phyloP scores from a whole-genome alignment of 2,888 invertebrate species.

The Caenorhabditis plicata region DNA sequence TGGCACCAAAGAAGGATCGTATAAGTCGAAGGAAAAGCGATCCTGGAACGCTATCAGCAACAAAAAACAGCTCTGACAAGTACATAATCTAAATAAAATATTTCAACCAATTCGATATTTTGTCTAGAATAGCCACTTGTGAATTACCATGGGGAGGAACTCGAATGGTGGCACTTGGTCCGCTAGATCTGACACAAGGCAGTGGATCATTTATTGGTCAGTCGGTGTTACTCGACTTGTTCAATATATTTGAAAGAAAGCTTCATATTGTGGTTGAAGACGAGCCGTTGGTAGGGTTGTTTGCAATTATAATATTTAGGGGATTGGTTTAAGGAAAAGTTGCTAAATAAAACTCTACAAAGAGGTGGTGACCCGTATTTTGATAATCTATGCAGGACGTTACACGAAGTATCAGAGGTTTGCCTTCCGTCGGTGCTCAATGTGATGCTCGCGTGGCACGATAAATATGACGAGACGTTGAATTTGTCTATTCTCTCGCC shows the following conservation, averaged over 20 bases:
- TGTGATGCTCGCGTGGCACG: constrained; percentile 90
- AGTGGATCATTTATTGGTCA: constrained; percentile 86
- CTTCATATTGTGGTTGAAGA: constrained; percentile 92
- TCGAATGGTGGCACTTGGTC: constrained; percentile 49
- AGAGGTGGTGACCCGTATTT: constrained; percentile 92
- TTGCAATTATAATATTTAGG: background rate
- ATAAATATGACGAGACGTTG: constrained; percentile 40
- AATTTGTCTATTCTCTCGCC: constrained; percentile 8
- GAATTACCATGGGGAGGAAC: constrained; percentile 60
- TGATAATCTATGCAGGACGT: constrained; percentile 71
- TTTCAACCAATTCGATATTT: background rate
- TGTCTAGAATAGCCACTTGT: constrained; percentile 44
- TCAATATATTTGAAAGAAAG: constrained; percentile 88
- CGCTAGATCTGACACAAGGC: constrained; percentile 47
- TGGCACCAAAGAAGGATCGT: constrained; percentile 28
- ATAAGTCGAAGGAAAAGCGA: constrained; percentile 46
- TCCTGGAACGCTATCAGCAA: constrained; percentile 41
- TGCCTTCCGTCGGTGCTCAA: constrained; percentile 89
- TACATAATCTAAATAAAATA: constrained; percentile 13
- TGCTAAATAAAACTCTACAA: constrained; percentile 90
- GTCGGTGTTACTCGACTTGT: constrained; percentile 90
- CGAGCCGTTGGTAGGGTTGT: constrained; percentile 77
- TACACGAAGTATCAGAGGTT: constrained; percentile 77
- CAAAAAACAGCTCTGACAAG: constrained; percentile 37
- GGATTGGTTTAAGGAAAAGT: constrained; percentile 76